Evolutionary conservation across 2,888 invertebrate genomes (phyloP), one percentile per base, ranked within the genome.

Genomic region (Eucera pruinosa): DNA sequence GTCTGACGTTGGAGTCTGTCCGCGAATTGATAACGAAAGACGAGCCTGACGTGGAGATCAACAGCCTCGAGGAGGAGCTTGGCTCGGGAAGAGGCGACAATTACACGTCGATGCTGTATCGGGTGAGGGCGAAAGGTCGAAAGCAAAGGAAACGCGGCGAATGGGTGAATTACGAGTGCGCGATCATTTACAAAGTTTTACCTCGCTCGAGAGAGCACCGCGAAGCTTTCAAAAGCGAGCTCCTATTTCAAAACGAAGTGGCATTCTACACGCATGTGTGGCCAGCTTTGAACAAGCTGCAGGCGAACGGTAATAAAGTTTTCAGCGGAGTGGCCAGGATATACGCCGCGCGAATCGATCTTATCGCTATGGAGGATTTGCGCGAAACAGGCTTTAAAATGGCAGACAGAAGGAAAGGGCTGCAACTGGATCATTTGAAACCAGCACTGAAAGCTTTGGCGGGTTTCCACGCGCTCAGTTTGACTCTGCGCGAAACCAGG

Each of bases 1-100:
- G 30, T 25, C 83, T 92, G 25, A 88, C 87, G 4, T 77, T 90
- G 64, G 89, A 88, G n/a, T 71, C 76, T 20, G 89, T 92, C 33
- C 89, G 89, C n/a, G 87, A 92, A 61, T 86, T 92, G 25, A 86
- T 92, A 48, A 83, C 78, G 0, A 81, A 86, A 30, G 89, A 92
- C 25, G 91, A 91, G 54, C 84, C 88, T 1, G 86, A 89, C 2
- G 90, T 92, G 23, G 88, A 89, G 57, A 89, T 92, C 5, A 76
- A 65, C 4, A 86, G 80, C 60, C 65, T 91, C 27, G 87, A 96
- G 94, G 94, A 95, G 75, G 94, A 95, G 18, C 95, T 94, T 3
- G 96, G 96, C n/a, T 95, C 96, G 0, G 95, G 95, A 70, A 93
- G 96, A 62, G 96, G 96, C 0, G 96, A 96, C 87, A 96, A 96